Conservation (phyloP, 2,113 vertebrate species). For the Brachyhypopomus occidentalis region DNA sequence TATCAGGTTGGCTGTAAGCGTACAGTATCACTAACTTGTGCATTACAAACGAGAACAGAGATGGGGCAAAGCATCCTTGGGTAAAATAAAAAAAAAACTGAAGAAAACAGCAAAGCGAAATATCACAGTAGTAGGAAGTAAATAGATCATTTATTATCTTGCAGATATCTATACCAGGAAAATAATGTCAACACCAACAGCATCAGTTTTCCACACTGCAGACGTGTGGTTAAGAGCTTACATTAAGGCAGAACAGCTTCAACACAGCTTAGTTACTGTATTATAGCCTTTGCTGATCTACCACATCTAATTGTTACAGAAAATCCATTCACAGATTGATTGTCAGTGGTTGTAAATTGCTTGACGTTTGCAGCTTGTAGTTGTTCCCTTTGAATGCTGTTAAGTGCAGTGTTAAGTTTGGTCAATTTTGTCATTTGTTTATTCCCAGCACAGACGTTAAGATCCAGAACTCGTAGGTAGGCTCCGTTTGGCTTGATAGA, state of each 20-base stretch:
- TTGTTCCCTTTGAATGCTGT: too few relatives aligned
- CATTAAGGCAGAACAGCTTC: slow-evolving; percentile 9
- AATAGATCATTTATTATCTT: slow-evolving; percentile 29
- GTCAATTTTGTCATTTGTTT: background rate
- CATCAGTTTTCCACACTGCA: slow-evolving; percentile 4
- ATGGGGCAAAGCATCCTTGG: too few relatives aligned
- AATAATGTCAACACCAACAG: slow-evolving; percentile 29
- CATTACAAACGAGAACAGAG: too few relatives aligned
- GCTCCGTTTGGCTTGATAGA: background rate
- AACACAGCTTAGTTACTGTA: background rate
- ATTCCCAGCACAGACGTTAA: background rate
- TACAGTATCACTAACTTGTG: too few relatives aligned
- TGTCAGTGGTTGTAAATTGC: slow-evolving; percentile 53
- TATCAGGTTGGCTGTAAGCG: too few relatives aligned
- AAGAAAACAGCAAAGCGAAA: too few relatives aligned
- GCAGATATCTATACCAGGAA: slow-evolving; percentile 17
- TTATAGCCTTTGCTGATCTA: background rate
- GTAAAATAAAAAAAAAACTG: too few relatives aligned
- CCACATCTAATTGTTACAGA: background rate
- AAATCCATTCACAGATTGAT: slow-evolving; percentile 36
- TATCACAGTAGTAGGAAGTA: slow-evolving; percentile 1
- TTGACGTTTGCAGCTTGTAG: background rate
- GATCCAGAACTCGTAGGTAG: too few relatives aligned
- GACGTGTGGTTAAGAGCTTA: background rate
- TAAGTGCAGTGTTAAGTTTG: background rate